Percentiles rank a stretch among this genome's conserved stretches.
These are phyloP conservation scores for Troides oblongomaculatus DNA, from an alignment of 2,888 invertebrate species.

Conservation along the genomic window DNA sequence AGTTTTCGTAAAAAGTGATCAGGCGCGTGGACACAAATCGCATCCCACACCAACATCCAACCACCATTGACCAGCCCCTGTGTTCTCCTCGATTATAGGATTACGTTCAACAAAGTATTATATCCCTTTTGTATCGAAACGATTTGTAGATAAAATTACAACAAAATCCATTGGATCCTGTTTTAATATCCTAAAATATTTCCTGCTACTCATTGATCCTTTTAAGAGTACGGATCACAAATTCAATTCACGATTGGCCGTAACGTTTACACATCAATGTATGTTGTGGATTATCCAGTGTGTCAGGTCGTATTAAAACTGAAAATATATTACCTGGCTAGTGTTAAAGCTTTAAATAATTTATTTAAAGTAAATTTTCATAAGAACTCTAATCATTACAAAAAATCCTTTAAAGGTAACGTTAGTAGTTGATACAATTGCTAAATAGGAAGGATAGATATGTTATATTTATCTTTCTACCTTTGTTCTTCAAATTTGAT, in stretches of 20 bases:
- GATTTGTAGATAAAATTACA: background rate
- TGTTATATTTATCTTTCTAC: no score
- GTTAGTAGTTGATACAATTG: no score
- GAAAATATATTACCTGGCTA: no score
- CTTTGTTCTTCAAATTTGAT: no score
- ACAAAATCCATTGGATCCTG: background rate
- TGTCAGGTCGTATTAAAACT: background rate
- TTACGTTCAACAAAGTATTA: background rate
- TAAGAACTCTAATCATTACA: no score
- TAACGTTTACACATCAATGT: background rate
- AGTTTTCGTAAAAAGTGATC: background rate
- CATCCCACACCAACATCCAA: background rate
- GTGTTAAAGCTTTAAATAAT: no score
- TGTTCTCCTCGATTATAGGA: background rate
- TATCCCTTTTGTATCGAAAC: slow-evolving; percentile 1
- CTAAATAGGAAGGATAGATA: no score
- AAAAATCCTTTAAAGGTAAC: no score
- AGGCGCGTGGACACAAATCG: background rate
- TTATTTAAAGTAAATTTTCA: no score
- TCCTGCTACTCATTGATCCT: background rate
- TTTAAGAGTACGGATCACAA: background rate
- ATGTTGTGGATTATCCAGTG: background rate
- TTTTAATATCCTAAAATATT: background rate
- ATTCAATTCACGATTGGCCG: background rate
- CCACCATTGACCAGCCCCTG: background rate